Evolutionary conservation across 2,888 invertebrate genomes (phyloP).

Genomic region (Andricus quercusramuli): DNA sequence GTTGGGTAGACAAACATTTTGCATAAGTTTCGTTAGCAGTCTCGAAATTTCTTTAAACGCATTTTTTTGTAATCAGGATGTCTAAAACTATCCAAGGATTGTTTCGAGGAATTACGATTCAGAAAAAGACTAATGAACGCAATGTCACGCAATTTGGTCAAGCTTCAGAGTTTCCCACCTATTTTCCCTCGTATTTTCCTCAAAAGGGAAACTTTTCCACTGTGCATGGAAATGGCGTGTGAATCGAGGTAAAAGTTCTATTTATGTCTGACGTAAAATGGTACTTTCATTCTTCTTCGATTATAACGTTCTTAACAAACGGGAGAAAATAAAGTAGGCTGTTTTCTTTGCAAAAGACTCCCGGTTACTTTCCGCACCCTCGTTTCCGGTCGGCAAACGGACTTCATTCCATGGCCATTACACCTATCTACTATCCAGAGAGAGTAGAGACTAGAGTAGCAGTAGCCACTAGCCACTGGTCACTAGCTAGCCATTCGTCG

Average conservation of each 20-base stretch:
- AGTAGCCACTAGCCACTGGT: conserved; percentile 11
- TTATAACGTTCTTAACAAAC: background rate
- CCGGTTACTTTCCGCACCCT: conserved; percentile 46
- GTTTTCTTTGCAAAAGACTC: conserved; percentile 46
- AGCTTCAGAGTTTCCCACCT: no score
- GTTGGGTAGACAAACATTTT: no score
- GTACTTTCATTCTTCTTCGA: background rate
- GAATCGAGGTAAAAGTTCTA: background rate
- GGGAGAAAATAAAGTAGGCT: conserved; percentile 1
- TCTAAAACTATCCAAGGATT: no score
- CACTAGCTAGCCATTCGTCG: conserved; percentile 21
- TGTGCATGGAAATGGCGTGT: no score
- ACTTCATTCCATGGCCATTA: conserved; percentile 47
- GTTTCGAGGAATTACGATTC: no score
- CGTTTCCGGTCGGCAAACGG: conserved; percentile 52
- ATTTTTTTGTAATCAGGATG: no score
- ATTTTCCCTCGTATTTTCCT: no score
- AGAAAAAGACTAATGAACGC: no score
- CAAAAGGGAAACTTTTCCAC: no score
- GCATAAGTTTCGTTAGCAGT: no score
- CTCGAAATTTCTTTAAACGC: no score
- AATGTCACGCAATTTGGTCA: no score
- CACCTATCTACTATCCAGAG: conserved; percentile 35
- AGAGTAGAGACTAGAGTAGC: background rate
- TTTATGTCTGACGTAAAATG: background rate